Evolutionary conservation across 2,888 invertebrate genomes (phyloP).

Genomic region (Sepiola atlantica): DNA sequence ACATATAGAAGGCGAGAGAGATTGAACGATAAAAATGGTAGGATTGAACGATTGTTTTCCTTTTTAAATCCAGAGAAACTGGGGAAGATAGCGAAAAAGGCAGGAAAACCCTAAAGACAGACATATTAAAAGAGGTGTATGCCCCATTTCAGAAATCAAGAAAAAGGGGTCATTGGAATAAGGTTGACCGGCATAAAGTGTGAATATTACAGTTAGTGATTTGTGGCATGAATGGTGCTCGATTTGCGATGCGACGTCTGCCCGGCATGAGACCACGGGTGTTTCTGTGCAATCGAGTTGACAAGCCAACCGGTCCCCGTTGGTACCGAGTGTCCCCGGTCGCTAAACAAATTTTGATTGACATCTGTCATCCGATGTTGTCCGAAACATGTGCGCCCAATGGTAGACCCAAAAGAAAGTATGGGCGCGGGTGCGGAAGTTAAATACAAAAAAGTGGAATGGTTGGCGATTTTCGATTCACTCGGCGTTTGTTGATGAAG

Average conservation of each 20-base stretch:
- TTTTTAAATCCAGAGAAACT: not conserved
- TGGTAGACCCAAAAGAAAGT: not conserved
- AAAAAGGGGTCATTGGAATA: not conserved
- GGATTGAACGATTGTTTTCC: no score
- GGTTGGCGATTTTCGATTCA: not conserved
- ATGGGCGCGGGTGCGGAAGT: not conserved
- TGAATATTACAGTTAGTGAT: not conserved
- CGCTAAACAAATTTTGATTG: constrained; percentile 32
- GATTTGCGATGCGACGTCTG: not conserved
- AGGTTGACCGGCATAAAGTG: not conserved
- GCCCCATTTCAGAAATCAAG: not conserved
- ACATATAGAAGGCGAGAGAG: not conserved
- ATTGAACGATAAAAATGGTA: not conserved
- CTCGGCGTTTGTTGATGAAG: not conserved
- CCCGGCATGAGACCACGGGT: not conserved
- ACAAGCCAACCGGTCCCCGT: not conserved
- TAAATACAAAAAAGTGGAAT: not conserved
- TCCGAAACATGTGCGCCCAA: constrained; percentile 1
- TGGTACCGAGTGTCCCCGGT: constrained; percentile 6
- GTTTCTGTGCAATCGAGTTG: not conserved
- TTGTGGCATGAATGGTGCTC: not conserved
- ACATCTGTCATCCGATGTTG: not conserved
- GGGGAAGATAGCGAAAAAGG: not conserved
- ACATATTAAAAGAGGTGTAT: not conserved
- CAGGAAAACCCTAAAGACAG: no score